Percentiles rank a stretch among this genome's conserved stretches.
phyloP scores from a whole-genome alignment of 2,888 invertebrate genomes.

The Pseudococcus jackbeardsleyi region DNA sequence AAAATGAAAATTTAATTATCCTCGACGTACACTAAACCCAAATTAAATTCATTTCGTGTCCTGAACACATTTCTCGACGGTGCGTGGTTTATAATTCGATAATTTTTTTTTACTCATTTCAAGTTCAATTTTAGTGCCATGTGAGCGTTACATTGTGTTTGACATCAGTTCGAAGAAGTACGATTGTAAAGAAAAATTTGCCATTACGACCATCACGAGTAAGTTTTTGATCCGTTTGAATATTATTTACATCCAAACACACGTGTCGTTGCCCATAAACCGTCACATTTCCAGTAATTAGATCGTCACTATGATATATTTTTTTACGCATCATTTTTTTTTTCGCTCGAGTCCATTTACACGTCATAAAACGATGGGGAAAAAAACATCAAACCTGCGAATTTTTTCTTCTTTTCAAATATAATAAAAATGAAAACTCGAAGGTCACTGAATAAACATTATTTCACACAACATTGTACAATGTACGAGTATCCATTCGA shows the following conservation, averaged over 20 bases:
- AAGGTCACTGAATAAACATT: background rate
- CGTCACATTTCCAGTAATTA: background rate
- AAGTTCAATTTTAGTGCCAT: constrained; percentile 7
- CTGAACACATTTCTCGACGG: background rate
- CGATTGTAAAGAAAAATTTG: background rate
- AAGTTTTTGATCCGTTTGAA: background rate
- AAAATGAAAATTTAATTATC: constrained; percentile 23
- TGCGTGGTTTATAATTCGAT: background rate
- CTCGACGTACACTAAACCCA: background rate
- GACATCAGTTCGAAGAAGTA: background rate
- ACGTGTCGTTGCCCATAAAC: too few relatives aligned
- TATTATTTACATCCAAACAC: background rate
- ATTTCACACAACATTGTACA: background rate
- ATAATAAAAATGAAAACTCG: background rate
- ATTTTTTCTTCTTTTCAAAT: background rate
- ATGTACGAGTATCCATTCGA: background rate
- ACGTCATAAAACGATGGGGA: background rate
- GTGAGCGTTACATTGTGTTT: background rate
- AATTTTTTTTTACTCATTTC: background rate
- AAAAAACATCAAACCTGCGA: background rate
- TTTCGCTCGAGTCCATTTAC: background rate
- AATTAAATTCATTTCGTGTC: background rate
- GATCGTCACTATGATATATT: background rate
- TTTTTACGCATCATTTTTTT: background rate
- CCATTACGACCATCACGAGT: background rate